These are phyloP conservation scores for Pantala flavescens DNA, from an alignment of 1,140 invertebrate genomes.

Conservation along the genomic window DNA sequence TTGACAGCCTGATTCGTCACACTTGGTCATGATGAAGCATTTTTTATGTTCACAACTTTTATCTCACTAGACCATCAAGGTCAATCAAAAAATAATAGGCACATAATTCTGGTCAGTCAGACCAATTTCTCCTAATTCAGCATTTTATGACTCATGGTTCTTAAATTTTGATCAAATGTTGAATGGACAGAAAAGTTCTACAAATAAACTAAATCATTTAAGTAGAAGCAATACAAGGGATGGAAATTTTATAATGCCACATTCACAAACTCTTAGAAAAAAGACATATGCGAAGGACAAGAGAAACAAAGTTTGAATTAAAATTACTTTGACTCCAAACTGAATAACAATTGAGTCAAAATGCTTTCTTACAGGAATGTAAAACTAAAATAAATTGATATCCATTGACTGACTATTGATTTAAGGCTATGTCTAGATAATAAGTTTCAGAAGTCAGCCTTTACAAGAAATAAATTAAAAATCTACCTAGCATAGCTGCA, in stretches of 20 bases:
- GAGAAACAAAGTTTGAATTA: no score
- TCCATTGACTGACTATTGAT: no score
- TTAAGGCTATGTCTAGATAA: no score
- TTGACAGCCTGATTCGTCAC: background rate
- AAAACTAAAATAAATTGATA: no score
- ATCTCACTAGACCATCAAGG: background rate
- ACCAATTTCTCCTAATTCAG: background rate
- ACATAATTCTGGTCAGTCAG: background rate
- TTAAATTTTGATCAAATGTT: background rate
- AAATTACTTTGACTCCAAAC: no score
- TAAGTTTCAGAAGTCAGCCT: no score
- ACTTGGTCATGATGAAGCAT: constrained; percentile 6
- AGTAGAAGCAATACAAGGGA: background rate
- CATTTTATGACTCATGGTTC: background rate
- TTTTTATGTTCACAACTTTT: background rate
- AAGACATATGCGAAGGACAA: background rate
- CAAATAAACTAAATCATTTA: no score
- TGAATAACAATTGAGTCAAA: no score
- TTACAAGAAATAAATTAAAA: no score
- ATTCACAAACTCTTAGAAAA: background rate
- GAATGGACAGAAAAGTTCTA: background rate
- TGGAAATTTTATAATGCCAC: background rate
- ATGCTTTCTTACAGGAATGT: no score
- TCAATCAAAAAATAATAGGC: constrained; percentile 10
- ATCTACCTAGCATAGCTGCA: no score